These are phyloP conservation scores for Monarcha castaneiventris DNA, from an alignment of 2,113 vertebrate species.

Conservation along the genomic window DNA sequence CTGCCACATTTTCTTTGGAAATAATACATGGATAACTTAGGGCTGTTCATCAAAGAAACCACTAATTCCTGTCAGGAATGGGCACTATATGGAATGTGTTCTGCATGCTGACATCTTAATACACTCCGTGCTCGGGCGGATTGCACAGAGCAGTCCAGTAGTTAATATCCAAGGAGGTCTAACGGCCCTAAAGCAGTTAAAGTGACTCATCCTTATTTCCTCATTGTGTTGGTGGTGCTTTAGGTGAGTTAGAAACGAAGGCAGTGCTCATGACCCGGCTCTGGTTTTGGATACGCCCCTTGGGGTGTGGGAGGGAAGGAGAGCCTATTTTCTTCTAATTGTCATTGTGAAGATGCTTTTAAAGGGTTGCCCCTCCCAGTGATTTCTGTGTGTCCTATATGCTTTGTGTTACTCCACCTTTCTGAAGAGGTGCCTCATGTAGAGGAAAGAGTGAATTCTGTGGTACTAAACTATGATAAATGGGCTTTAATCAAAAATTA, in stretches of 20 bases:
- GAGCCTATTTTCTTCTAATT: fast-evolving
- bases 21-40: background rate
- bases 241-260: background rate
- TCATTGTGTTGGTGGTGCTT: background rate
- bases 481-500: background rate
- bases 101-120: background rate
- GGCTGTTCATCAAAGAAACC: background rate
- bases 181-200: background rate
- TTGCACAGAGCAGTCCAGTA: background rate
- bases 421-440: background rate
- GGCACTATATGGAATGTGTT: background rate
- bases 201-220: background rate
- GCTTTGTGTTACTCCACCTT: background rate
- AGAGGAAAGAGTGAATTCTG: background rate
- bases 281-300: background rate
- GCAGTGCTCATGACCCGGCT: background rate
- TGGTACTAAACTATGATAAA: background rate
- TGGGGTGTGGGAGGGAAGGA: background rate
- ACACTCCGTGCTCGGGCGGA: background rate
- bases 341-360: background rate
- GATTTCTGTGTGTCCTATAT: background rate
- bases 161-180: background rate
- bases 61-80: background rate
- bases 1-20: background rate
- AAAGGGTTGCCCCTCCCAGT: background rate